A percentile compares a stretch with the other conserved stretches of the same genome.
phyloP scores from a whole-genome alignment of 2,888 invertebrate genomes.

The Resseliella maxima region DNA sequence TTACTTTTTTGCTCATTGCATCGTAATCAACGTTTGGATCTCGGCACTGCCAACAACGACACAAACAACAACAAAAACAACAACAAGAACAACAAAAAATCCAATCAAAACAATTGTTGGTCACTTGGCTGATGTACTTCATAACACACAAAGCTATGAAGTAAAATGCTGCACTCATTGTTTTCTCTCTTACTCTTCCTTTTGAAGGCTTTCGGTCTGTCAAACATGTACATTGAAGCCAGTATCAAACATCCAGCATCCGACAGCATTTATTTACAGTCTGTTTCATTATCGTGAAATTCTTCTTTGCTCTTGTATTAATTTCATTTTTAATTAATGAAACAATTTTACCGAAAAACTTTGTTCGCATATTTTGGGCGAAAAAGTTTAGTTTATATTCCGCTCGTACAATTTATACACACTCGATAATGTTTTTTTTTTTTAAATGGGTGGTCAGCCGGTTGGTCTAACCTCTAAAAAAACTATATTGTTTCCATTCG shows the following conservation, averaged over 20 bases:
- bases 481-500: background rate
- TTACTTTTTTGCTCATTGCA: background rate
- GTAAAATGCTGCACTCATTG: background rate
- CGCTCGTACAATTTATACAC: background rate
- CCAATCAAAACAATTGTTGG: background rate
- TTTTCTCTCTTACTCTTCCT: too few species aligned
- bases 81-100: too few species aligned
- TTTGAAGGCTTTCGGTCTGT: too few species aligned
- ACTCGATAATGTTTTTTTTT: background rate
- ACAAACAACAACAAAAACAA: too few species aligned
- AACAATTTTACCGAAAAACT: conserved; percentile 46
- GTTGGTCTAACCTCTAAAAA: background rate
- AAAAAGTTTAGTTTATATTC: conserved; percentile 5
- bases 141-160: background rate
- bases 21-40: background rate
- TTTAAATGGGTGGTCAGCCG: background rate
- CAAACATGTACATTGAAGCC: background rate
- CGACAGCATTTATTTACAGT: conserved; percentile 30
- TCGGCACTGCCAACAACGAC: too few species aligned
- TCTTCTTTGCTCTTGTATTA: background rate
- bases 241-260: background rate
- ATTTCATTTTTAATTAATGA: conserved; percentile 50
- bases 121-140: conserved; percentile 20
- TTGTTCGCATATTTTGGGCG: background rate
- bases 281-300: conserved; percentile 42